Percentiles rank a stretch among this genome's conserved stretches.
Conservation (phyloP, 2,797 vertebrate species). For the Rhadinocentrus ornatus region DNA sequence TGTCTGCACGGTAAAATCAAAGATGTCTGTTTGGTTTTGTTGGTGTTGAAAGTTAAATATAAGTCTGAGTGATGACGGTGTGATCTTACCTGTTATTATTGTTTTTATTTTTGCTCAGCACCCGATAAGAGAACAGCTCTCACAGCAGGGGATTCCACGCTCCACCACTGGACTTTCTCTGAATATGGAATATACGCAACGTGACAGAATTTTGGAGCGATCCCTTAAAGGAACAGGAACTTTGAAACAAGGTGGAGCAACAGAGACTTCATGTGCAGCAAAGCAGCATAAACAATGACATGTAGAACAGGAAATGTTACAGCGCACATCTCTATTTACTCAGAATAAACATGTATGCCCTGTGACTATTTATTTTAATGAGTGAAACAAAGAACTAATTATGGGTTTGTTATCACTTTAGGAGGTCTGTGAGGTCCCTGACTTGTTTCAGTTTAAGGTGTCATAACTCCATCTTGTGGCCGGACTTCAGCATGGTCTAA, state of each 20-base stretch:
- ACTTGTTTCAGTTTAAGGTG: conserved; percentile 34
- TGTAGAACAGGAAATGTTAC: background rate
- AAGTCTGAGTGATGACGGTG: conserved; percentile 17
- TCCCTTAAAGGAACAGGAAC: conserved; percentile 78
- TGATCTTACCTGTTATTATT: conserved; percentile 55
- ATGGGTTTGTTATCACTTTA: conserved; percentile 18
- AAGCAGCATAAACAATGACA: background rate
- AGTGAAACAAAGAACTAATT: conserved; percentile 34
- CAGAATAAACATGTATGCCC: background rate
- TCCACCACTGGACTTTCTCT: conserved; percentile 71
- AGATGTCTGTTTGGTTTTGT: background rate
- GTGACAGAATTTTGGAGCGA: conserved; percentile 66
- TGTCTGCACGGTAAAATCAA: conserved; percentile 1
- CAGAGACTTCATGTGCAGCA: conserved; percentile 17
- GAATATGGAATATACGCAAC: conserved; percentile 70
- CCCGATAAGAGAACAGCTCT: conserved; percentile 50
- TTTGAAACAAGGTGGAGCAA: conserved; percentile 65
- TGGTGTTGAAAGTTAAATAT: background rate
- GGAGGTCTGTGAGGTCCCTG: conserved; percentile 5
- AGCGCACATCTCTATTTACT: background rate
- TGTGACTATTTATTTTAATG: background rate
- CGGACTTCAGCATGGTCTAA: background rate
- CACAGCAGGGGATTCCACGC: conserved; percentile 65
- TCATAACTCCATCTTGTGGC: conserved; percentile 71
- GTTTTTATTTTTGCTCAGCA: conserved; percentile 33